phyloP scores from a whole-genome alignment of 2,888 invertebrate species.

The Mechanitis messenoides region DNA sequence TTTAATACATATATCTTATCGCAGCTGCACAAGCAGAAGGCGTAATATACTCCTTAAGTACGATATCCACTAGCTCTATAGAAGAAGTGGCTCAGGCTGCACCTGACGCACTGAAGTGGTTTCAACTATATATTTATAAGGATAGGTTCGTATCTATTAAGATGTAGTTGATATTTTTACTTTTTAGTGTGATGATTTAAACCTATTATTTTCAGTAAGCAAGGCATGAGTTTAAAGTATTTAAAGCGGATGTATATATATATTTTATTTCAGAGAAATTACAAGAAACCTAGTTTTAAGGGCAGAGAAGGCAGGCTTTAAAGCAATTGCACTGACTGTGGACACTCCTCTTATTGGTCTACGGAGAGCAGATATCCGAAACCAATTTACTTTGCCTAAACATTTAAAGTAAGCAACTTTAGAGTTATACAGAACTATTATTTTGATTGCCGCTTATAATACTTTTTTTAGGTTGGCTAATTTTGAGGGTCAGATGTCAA shows the following conservation, averaged over 20 bases:
- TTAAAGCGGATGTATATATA: too few species aligned
- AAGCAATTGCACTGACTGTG: slow-evolving; percentile 90
- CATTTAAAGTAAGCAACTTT: slow-evolving; percentile 81
- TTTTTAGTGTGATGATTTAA: too few species aligned
- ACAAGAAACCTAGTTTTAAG: slow-evolving; percentile 83
- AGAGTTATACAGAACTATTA: neutral
- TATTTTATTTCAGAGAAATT: slow-evolving; percentile 69
- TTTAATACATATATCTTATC: slow-evolving; percentile 17
- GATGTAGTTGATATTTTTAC: too few species aligned
- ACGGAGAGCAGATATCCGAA: slow-evolving; percentile 87
- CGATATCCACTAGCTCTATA: slow-evolving; percentile 89
- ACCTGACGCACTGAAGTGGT: slow-evolving; percentile 88
- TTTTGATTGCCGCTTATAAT: neutral
- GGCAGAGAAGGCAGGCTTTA: slow-evolving; percentile 90
- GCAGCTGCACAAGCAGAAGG: slow-evolving; percentile 86
- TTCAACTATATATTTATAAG: slow-evolving; percentile 93
- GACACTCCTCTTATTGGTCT: slow-evolving; percentile 93
- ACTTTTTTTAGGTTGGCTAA: slow-evolving; percentile 82
- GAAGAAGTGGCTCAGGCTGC: slow-evolving; percentile 90
- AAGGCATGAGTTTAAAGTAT: too few species aligned
- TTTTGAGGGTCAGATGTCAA: slow-evolving; percentile 78
- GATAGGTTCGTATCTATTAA: slow-evolving; percentile 76
- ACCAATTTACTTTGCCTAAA: slow-evolving; percentile 87
- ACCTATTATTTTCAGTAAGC: too few species aligned
- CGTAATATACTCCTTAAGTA: slow-evolving; percentile 88